Conservation (phyloP, 2,113 vertebrate genomes). For the Melospiza georgiana region DNA sequence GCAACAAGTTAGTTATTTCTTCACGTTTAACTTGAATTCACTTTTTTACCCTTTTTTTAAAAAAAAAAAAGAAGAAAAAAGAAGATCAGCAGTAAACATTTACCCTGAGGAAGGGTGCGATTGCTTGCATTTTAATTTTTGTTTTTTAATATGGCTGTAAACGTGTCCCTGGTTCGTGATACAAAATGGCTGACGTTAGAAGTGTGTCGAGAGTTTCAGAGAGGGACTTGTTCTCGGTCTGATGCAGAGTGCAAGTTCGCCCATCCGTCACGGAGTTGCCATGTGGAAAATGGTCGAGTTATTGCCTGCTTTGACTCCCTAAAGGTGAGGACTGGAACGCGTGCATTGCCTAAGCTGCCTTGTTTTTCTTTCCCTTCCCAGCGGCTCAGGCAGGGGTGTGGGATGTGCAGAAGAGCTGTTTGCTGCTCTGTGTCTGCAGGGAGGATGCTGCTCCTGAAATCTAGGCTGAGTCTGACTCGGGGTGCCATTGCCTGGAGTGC, state of each 20-base stretch:
- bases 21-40: constrained; percentile 76
- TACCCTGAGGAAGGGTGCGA: constrained; percentile 57
- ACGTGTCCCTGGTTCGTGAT: constrained; percentile 92
- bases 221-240: constrained; percentile 94
- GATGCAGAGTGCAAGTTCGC: constrained; percentile 98
- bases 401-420: not conserved
- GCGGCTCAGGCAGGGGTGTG: not conserved
- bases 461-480: not conserved
- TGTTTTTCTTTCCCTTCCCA: not conserved
- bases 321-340: constrained; percentile 84
- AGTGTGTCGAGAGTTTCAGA: constrained; percentile 98
- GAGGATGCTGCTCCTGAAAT: not conserved
- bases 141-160: constrained; percentile 85
- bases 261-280: constrained; percentile 94
- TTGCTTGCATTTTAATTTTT: constrained; percentile 62
- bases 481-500: not conserved
- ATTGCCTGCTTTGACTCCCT: constrained; percentile 99
- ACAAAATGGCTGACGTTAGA: constrained; percentile 99
- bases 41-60: constrained; percentile 71
- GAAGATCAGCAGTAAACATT: constrained; percentile 27
- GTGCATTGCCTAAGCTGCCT: constrained; percentile 3
- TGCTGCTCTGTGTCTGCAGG: not conserved
- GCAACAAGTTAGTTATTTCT: constrained; percentile 75
- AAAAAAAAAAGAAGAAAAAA: not conserved
- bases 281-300: constrained; percentile 98